A percentile compares a stretch with the other conserved stretches of the same genome.
These are phyloP conservation scores for Paraplagusia blochii DNA, from an alignment of 2,113 vertebrate species.

Conservation along the genomic window DNA sequence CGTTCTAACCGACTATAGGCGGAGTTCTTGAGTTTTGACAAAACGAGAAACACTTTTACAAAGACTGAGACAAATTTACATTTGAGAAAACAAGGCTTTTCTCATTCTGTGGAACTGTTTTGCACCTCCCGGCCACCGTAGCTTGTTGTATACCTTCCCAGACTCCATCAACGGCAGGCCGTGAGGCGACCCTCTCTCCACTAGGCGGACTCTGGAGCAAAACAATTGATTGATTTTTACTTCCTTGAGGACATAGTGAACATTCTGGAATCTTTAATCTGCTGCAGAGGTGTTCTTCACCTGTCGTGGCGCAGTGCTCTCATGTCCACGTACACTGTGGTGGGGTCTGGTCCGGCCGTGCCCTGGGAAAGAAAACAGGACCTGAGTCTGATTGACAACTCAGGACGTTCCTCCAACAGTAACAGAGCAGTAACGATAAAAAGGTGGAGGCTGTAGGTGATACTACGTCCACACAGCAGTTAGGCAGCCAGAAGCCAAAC, in stretches of 20 bases:
- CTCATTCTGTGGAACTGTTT: too few species aligned
- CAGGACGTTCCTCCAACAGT: neutral
- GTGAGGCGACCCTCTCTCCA: constrained; percentile 94
- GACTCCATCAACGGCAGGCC: constrained; percentile 94
- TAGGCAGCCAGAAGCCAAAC: constrained; percentile 63
- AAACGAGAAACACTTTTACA: too few species aligned
- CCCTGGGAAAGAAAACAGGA: constrained; percentile 76
- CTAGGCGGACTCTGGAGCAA: constrained; percentile 85
- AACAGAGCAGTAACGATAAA: constrained; percentile 26
- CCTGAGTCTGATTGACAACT: neutral
- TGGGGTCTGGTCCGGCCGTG: constrained; percentile 94
- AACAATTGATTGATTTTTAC: too few species aligned
- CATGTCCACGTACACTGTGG: constrained; percentile 96
- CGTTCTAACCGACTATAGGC: too few species aligned
- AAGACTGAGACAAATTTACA: too few species aligned
- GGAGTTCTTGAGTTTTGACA: too few species aligned
- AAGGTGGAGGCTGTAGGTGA: constrained; percentile 43
- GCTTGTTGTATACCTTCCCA: constrained; percentile 93
- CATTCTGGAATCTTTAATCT: too few species aligned
- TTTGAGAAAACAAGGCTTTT: too few species aligned
- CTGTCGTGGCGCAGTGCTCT: constrained; percentile 92
- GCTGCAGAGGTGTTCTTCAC: constrained; percentile 60
- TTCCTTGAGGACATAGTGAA: too few species aligned
- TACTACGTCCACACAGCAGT: constrained; percentile 51
- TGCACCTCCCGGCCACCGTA: too few species aligned